A percentile compares a stretch with the other conserved stretches of the same genome.
Evolutionary conservation across 2,888 invertebrate species (phyloP).

Genomic region (Melanophora roralis): DNA sequence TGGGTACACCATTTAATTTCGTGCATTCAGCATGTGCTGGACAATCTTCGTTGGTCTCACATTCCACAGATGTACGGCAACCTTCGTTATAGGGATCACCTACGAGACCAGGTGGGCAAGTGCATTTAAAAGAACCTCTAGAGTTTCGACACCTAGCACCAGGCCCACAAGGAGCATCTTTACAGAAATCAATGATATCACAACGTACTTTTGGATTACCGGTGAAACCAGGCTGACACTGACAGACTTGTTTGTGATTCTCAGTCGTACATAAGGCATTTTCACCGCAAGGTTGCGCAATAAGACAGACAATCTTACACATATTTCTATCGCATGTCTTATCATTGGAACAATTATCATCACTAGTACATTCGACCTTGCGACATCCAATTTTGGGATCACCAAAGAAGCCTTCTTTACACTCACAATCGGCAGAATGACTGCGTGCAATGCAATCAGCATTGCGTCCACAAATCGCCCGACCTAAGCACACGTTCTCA

Average conservation of each 20-base stretch:
- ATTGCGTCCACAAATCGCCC: conserved; percentile 87
- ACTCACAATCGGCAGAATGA: conserved; percentile 87
- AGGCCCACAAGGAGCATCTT: conserved; percentile 86
- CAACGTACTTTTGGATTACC: conserved; percentile 87
- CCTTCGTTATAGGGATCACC: conserved; percentile 92
- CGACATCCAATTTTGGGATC: conserved; percentile 89
- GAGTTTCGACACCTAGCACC: conserved; percentile 89
- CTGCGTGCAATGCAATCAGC: conserved; percentile 86
- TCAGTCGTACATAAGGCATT: conserved; percentile 92
- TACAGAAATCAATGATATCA: conserved; percentile 86
- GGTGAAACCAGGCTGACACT: conserved; percentile 92
- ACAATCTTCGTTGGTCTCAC: conserved; percentile 87
- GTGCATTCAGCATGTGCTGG: conserved; percentile 88
- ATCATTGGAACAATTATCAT: conserved; percentile 87
- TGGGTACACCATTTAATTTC: conserved; percentile 83
- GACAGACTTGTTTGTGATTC: conserved; percentile 86
- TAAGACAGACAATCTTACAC: conserved; percentile 91
- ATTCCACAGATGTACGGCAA: conserved; percentile 89
- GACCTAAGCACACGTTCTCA: conserved; percentile 84
- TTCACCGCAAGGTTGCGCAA: conserved; percentile 89
- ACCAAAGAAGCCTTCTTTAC: conserved; percentile 88
- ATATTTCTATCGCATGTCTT: conserved; percentile 89
- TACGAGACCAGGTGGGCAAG: conserved; percentile 86
- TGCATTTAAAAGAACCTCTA: conserved; percentile 87
- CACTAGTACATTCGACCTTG: conserved; percentile 85